Percentiles rank a stretch among this genome's conserved stretches.
Conservation (phyloP, 2,113 vertebrate species). For the Gallinago undulata region DNA sequence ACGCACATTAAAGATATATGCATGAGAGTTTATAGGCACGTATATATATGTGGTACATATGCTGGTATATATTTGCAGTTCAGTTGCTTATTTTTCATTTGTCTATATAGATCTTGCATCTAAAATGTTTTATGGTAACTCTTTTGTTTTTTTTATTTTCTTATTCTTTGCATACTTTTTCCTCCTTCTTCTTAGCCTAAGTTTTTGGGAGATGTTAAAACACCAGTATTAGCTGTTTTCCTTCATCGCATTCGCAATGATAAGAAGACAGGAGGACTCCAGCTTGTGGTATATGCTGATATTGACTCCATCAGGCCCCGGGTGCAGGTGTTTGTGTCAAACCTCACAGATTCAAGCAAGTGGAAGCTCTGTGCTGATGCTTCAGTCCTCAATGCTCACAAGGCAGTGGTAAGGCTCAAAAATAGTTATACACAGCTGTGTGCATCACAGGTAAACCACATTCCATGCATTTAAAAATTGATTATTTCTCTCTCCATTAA, state of each 20-base stretch:
- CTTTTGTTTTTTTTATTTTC: neutral
- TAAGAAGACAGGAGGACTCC: constrained; percentile 69
- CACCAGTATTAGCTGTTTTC: constrained; percentile 69
- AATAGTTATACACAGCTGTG: neutral
- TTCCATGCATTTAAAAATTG: neutral
- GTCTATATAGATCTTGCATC: neutral
- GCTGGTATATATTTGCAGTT: neutral
- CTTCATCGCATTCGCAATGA: constrained; percentile 70
- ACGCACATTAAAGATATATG: neutral
- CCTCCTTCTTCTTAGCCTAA: constrained; percentile 51
- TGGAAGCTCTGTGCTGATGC: constrained; percentile 81
- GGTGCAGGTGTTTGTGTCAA: constrained; percentile 75
- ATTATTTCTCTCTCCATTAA: neutral
- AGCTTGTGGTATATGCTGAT: constrained; percentile 72
- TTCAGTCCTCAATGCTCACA: constrained; percentile 73
- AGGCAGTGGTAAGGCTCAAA: constrained; percentile 75
- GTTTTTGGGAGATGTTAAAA: constrained; percentile 67
- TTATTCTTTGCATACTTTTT: neutral
- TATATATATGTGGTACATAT: neutral
- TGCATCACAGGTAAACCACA: neutral
- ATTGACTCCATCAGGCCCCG: constrained; percentile 38
- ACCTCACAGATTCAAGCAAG: constrained; percentile 71
- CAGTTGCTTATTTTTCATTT: neutral
- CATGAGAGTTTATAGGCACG: neutral
- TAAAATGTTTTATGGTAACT: neutral